Evolutionary conservation across 1,140 invertebrate species (phyloP), one percentile per base, ranked within the genome.

Genomic region (Mactra quadrangularis): DNA sequence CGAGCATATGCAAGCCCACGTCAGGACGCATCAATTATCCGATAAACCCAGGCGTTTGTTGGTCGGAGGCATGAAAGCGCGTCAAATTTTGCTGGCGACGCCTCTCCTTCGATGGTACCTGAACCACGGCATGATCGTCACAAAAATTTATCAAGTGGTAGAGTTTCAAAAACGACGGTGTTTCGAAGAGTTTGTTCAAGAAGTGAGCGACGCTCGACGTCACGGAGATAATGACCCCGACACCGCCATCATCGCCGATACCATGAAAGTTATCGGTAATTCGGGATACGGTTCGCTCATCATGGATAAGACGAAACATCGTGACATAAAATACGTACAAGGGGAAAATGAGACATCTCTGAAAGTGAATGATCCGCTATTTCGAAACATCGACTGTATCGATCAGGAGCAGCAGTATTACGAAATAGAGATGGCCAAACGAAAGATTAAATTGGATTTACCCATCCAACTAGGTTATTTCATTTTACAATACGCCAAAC

Each of bases 171-270:
- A 78, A 0, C 29, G 47, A 11, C 25, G 31, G 22, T 86, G 79
- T 41, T 89, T 89, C 64, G 55, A 70, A 45, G n/a, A 50, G 1
- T 84, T 88, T 68, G 78, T 64, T 3, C n/a, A 84, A n/a, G 77
- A 83, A 33, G 85, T 87, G 1, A 85, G 83, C 41, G 22, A 84
- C 19, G 85, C 85, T 3, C 13, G 86, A 38, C 64, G 88, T 33
- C 4, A 17, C 17, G 83, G 88, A 31, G 86, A 89, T 27, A 41
- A 0, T 6, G 71, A 84, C 35, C 53, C 71, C n/a, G 29, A 53
- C 19, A 76, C 68, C 1, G 60, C 82, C 52, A 86, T 88, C 41
- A 64, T 87, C 17, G 86, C 86, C 2, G 86, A 88, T 25, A 88
- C 78, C 4, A 70, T 81, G 35, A 86, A 87, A 60, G 19, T 83